Percentiles rank a stretch among this genome's conserved stretches.
Conservation (phyloP, 2,797 vertebrate species). For the Microctenopoma lineatum region DNA sequence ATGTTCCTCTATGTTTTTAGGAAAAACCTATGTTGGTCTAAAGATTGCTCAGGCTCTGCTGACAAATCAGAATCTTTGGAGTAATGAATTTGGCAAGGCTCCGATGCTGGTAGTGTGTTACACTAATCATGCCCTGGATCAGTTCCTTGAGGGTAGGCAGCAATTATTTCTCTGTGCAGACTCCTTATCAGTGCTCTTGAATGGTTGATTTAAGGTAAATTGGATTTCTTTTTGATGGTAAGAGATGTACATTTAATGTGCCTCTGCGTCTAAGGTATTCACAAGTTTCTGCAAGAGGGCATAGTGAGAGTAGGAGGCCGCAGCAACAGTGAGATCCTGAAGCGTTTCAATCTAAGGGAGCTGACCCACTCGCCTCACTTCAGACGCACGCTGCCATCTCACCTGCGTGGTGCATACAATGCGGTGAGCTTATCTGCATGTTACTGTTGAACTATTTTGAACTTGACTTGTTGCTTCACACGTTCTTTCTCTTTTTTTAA, state of each 20-base stretch:
- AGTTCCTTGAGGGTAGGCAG: slow-evolving; percentile 95
- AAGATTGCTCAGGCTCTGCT: slow-evolving; percentile 92
- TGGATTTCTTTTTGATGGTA: not conserved
- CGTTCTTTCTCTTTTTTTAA: not conserved
- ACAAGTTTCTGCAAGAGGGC: slow-evolving; percentile 79
- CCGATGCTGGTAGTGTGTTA: slow-evolving; percentile 95
- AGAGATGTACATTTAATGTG: slow-evolving; percentile 25
- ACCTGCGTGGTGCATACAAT: slow-evolving; percentile 77
- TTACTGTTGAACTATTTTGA: not conserved
- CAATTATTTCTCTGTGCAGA: not conserved
- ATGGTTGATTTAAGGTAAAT: not conserved
- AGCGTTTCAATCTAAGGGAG: slow-evolving; percentile 86
- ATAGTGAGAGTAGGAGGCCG: slow-evolving; percentile 94
- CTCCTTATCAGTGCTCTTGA: not conserved
- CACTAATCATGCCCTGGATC: slow-evolving; percentile 96
- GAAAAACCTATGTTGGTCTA: slow-evolving; percentile 93
- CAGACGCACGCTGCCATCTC: slow-evolving; percentile 65
- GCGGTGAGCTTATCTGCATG: slow-evolving; percentile 75
- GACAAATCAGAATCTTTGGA: slow-evolving; percentile 82
- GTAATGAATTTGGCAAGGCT: slow-evolving; percentile 3
- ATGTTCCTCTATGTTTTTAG: slow-evolving; percentile 72
- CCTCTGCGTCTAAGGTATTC: slow-evolving; percentile 83
- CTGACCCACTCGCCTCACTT: slow-evolving; percentile 72
- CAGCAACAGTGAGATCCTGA: slow-evolving; percentile 89
- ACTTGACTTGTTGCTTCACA: not conserved